Evolutionary conservation across 2,113 vertebrate genomes (phyloP).

Genomic region (Hippocampus barbouri): DNA sequence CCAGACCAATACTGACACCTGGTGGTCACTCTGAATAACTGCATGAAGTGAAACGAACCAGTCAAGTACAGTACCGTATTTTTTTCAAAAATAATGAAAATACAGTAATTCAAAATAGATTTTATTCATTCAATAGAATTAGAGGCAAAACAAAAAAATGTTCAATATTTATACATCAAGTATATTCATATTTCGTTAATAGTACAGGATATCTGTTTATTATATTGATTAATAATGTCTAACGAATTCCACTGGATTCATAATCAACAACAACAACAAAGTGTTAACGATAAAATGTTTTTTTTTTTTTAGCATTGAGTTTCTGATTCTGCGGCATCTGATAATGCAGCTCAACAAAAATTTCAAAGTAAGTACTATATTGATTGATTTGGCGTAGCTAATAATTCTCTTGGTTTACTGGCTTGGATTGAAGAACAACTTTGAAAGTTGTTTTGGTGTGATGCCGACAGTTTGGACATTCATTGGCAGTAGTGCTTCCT

Average conservation of each 20-base stretch:
- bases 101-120: neutral
- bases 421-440: neutral
- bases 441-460: neutral
- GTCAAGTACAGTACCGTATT: neutral
- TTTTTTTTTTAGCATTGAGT: neutral
- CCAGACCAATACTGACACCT: no score
- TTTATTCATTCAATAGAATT: neutral
- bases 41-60: no score
- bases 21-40: no score
- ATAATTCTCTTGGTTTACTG: neutral
- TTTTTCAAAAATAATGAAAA: neutral
- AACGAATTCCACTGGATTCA: neutral
- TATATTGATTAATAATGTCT: neutral
- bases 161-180: neutral
- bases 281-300: neutral
- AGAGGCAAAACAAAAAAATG: neutral
- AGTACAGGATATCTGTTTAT: neutral
- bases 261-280: neutral
- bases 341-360: neutral
- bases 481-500: conserved; percentile 14
- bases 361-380: neutral
- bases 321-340: neutral
- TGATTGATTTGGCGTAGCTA: neutral
- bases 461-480: neutral
- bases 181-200: neutral